Percentiles rank a stretch among this genome's conserved stretches.
phyloP scores from a whole-genome alignment of 2,797 vertebrate genomes.

The Acanthis flammea region DNA sequence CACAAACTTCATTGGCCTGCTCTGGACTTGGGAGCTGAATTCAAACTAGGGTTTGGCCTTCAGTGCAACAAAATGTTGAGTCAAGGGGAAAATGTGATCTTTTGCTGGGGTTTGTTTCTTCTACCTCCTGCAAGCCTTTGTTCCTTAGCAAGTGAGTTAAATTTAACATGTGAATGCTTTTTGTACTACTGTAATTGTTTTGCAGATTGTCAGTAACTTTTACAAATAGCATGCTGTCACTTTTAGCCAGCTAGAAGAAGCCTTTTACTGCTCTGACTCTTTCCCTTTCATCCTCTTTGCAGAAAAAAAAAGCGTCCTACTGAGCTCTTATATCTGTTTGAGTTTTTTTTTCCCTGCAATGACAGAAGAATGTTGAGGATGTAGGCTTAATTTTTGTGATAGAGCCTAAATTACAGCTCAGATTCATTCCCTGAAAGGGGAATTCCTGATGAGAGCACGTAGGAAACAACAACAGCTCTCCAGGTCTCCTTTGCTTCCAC shows the following conservation, averaged over 20 bases:
- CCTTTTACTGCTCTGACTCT: background rate
- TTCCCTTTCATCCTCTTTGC: background rate
- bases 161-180: background rate
- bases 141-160: background rate
- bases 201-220: background rate
- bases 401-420: background rate
- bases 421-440: background rate
- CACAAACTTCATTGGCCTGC: background rate
- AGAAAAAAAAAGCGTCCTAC: background rate
- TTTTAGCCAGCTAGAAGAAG: background rate
- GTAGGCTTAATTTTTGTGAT: background rate
- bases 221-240: background rate
- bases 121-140: background rate
- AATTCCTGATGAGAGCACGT: background rate
- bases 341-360: background rate
- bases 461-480: background rate
- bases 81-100: background rate
- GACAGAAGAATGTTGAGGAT: background rate
- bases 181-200: rapidly evolving
- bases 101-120: background rate
- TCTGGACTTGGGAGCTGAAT: background rate
- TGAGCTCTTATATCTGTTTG: background rate
- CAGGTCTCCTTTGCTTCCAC: background rate
- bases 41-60: background rate
- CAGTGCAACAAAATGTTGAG: background rate